Evolutionary conservation across 2,888 invertebrate genomes (phyloP).

Genomic region (Acanthosepion lycidas): DNA sequence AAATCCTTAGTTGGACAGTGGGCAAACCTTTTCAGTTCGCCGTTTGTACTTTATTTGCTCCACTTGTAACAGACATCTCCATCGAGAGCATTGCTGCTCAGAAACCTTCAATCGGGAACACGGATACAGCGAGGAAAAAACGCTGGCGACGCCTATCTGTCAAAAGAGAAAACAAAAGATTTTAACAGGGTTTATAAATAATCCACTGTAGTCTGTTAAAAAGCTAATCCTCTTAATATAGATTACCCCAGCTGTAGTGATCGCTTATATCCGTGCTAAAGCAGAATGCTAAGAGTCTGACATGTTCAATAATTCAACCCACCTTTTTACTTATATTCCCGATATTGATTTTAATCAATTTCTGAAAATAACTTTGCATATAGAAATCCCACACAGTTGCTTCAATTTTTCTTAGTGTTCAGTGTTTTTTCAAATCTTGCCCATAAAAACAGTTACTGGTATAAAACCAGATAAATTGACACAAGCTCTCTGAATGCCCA

Average conservation of each 20-base stretch:
- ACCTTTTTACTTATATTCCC: background rate
- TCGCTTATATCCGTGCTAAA: background rate
- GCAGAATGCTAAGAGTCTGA: background rate
- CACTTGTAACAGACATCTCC: background rate
- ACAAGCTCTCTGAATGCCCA: background rate
- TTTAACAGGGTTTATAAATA: background rate
- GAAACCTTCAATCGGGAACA: background rate
- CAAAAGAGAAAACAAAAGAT: background rate
- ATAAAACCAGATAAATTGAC: background rate
- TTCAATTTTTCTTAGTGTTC: background rate
- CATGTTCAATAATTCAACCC: background rate
- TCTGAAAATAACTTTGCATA: background rate
- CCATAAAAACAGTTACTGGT: background rate
- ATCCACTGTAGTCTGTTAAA: conserved; percentile 33
- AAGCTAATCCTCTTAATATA: background rate
- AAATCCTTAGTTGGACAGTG: background rate
- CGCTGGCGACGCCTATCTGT: conserved; percentile 3
- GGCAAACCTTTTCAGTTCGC: background rate
- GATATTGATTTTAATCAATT: background rate
- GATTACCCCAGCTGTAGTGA: background rate
- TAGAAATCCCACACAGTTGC: background rate
- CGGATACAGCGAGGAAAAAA: background rate
- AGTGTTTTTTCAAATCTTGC: background rate
- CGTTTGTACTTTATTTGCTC: background rate
- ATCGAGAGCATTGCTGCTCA: background rate